Evolutionary conservation across 2,797 vertebrate species (phyloP).

Genomic region (Sebastiscus tertius): DNA sequence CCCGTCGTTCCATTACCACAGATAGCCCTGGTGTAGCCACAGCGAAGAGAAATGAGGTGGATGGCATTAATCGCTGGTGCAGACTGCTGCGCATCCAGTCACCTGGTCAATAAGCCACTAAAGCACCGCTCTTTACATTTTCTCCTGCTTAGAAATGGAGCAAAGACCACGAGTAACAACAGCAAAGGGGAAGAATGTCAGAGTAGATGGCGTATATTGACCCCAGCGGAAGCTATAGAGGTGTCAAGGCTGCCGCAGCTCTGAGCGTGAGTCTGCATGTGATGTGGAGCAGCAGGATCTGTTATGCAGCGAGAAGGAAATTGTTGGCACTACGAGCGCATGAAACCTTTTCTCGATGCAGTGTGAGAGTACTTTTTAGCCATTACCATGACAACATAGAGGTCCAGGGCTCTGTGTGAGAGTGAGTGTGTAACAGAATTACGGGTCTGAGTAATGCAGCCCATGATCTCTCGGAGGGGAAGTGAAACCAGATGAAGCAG

Average conservation of each 20-base stretch:
- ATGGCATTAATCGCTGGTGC: constrained; percentile 31
- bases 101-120: constrained; percentile 40
- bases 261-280: constrained; percentile 26
- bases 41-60: constrained; percentile 57
- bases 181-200: constrained; percentile 19
- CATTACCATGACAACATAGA: constrained; percentile 69
- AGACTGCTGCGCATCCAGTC: constrained; percentile 44
- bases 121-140: constrained; percentile 34
- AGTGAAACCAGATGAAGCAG: constrained; percentile 22
- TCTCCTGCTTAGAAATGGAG: not conserved
- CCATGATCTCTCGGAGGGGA: constrained; percentile 3
- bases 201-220: constrained; percentile 3
- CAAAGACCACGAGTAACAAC: constrained; percentile 30
- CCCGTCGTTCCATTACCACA: constrained; percentile 38
- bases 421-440: constrained; percentile 32
- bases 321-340: not conserved
- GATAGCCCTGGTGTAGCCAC: constrained; percentile 38
- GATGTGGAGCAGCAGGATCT: constrained; percentile 23
- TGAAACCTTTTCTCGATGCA: constrained; percentile 23
- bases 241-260: not conserved
- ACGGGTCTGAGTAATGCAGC: constrained; percentile 43
- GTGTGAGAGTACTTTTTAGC: constrained; percentile 45
- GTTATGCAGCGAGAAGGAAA: constrained; percentile 23
- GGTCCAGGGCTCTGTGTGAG: constrained; percentile 8
- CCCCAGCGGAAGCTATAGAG: not conserved